These are phyloP conservation scores for Brevimyrus niger DNA, from an alignment of 2,113 vertebrate species.

Conservation along the genomic window DNA sequence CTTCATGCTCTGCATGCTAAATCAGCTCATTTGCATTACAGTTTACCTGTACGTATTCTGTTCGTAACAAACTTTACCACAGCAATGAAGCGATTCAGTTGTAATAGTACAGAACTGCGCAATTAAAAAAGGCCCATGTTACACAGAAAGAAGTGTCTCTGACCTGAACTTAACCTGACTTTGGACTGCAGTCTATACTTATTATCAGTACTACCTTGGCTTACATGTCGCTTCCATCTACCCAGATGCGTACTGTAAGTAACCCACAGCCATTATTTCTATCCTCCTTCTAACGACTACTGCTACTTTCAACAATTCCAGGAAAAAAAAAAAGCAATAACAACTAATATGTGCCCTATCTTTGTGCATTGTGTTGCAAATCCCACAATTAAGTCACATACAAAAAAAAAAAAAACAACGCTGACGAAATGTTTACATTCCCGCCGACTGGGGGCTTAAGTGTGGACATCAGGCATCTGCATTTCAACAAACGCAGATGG, in stretches of 20 bases:
- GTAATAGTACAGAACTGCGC: not conserved
- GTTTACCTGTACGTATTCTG: not conserved
- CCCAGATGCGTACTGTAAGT: not conserved
- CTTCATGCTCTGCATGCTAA: not conserved
- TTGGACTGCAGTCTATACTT: not conserved
- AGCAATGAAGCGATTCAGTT: not conserved
- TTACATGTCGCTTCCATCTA: not conserved
- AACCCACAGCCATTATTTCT: not conserved
- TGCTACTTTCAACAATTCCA: not conserved
- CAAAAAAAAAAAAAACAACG: not conserved
- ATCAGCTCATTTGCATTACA: not conserved
- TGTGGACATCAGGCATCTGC: slow-evolving; percentile 13
- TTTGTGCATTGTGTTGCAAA: not conserved
- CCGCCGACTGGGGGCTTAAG: not conserved
- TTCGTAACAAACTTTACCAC: not conserved
- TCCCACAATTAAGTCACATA: not conserved
- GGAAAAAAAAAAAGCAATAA: not conserved
- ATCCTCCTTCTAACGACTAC: not conserved
- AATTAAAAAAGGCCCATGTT: not conserved
- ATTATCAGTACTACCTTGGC: not conserved
- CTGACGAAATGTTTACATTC: slow-evolving; percentile 5
- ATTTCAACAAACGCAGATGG: slow-evolving; percentile 4
- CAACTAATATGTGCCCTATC: not conserved
- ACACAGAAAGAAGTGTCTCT: not conserved
- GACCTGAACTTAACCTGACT: not conserved